Base-by-base conservation (phyloP, 2,113 vertebrate species). In the Callorhinus ursinus region DNA sequence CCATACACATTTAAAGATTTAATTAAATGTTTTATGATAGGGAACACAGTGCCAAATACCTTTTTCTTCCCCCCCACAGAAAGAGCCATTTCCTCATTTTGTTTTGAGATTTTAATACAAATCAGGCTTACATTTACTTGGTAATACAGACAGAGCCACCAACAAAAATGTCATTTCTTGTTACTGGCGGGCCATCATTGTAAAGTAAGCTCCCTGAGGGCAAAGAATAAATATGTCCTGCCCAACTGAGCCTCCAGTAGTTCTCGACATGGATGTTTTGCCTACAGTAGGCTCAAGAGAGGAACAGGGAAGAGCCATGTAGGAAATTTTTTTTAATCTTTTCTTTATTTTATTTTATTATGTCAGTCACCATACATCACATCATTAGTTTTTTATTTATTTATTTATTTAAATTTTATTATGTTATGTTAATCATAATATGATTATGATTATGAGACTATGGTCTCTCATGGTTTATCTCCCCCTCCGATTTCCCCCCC, bases 11-110 rank as follows among this genome's bases (percentile, higher is more conserved):
- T 98, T 92, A 90, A 96, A 94, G 87, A 94, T 92, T 95, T 94
- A 97, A 97, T 96, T 96, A 93, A 97, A 97, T 95, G 93, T 90
- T 97, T 97, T 95, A 96, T 97, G 88, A 93, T 31, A 72, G 76
- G 53, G 33, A 95, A 72, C 55, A 36, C 28, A 51, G 71, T 82
- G 88, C 94, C 95, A 97, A 97, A 97, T 95, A 97, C 82, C 92
- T 84, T 59, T 72, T 55, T 57, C 57, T 76, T 42, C 63, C 57
- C 39, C 59, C 36, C 39, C 39, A 74, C 13, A 84, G 24, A 67
- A 90, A 88, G 55, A 93, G 33, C 8, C 82, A 46, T 65, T 67
- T 42, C 33, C 46, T 92, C 55, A 53, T 89, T 96, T 95, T 63
- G 57, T 77, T 95, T 85, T 79, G 46, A 93, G 33, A 72, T 71